A percentile compares a stretch with the other conserved stretches of the same genome.
These are phyloP conservation scores for Andricus quercusramuli DNA, from an alignment of 2,888 invertebrate species.

Conservation along the genomic window DNA sequence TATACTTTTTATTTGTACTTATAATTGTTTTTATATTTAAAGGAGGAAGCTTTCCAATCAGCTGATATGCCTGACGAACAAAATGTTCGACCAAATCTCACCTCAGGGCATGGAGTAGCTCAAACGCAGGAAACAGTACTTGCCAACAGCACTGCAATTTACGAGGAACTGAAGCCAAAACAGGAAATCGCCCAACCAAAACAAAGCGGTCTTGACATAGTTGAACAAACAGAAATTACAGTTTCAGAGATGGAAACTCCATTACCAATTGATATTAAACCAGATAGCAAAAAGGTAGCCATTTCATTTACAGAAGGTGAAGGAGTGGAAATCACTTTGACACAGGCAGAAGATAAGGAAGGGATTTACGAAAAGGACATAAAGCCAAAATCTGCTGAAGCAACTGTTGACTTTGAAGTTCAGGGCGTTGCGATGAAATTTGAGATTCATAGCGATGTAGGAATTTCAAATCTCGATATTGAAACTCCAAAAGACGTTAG, in stretches of 20 bases:
- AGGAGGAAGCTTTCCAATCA: conserved; percentile 64
- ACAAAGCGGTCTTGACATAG: conserved; percentile 78
- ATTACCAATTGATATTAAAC: conserved; percentile 77
- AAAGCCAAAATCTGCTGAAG: conserved; percentile 65
- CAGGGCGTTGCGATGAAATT: conserved; percentile 67
- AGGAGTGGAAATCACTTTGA: conserved; percentile 81
- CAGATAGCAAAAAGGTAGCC: conserved; percentile 80
- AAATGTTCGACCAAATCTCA: conserved; percentile 63
- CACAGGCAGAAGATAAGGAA: conserved; percentile 75
- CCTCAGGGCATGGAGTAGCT: conserved; percentile 70
- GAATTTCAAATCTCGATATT: conserved; percentile 59
- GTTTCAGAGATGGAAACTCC: conserved; percentile 81
- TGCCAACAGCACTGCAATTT: conserved; percentile 63
- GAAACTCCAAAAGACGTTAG: conserved; percentile 59
- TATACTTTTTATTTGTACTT: neutral
- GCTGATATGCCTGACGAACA: conserved; percentile 63
- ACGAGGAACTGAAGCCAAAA: conserved; percentile 74
- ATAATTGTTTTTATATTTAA: conserved; percentile 29
- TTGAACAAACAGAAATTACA: conserved; percentile 78
- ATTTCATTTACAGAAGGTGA: conserved; percentile 81
- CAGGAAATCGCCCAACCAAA: conserved; percentile 67
- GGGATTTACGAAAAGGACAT: conserved; percentile 59
- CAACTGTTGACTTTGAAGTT: conserved; percentile 67
- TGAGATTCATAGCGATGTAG: conserved; percentile 68
- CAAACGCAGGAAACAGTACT: conserved; percentile 70